phyloP scores from a whole-genome alignment of 1,140 invertebrate genomes.

The Pentalonia nigronervosa region DNA sequence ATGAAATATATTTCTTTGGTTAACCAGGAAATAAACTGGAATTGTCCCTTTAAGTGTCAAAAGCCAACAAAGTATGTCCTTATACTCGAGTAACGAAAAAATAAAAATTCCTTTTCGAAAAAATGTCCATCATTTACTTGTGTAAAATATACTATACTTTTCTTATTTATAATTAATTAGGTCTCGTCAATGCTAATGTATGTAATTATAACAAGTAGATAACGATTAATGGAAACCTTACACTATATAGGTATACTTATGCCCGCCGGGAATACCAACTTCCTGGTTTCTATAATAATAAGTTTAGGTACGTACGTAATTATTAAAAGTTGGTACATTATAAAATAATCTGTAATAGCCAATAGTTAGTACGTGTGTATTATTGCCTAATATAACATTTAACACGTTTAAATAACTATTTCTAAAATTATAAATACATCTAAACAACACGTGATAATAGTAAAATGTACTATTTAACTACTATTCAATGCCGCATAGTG shows the following conservation, averaged over 20 bases:
- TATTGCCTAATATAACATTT: neutral
- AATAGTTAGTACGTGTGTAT: neutral
- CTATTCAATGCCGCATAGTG: too few relatives aligned
- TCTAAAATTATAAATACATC: neutral
- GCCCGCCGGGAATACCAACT: neutral
- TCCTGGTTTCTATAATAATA: neutral
- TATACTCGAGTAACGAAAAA: too few relatives aligned
- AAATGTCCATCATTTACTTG: neutral
- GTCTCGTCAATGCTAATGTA: neutral
- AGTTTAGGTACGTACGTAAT: neutral
- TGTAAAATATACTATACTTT: neutral
- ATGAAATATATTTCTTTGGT: neutral
- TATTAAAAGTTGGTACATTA: neutral
- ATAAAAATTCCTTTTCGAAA: neutral
- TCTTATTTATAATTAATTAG: neutral
- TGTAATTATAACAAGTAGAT: neutral
- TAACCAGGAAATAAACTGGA: too few relatives aligned
- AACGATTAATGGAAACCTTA: neutral
- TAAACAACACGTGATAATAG: neutral
- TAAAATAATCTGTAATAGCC: neutral
- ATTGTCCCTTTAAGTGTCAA: too few relatives aligned
- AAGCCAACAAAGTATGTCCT: too few relatives aligned
- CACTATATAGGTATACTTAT: neutral
- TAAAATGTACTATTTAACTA: neutral
- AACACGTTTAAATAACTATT: neutral